phyloP scores from a whole-genome alignment of 1,140 invertebrate species.

The Ylistrum balloti region DNA sequence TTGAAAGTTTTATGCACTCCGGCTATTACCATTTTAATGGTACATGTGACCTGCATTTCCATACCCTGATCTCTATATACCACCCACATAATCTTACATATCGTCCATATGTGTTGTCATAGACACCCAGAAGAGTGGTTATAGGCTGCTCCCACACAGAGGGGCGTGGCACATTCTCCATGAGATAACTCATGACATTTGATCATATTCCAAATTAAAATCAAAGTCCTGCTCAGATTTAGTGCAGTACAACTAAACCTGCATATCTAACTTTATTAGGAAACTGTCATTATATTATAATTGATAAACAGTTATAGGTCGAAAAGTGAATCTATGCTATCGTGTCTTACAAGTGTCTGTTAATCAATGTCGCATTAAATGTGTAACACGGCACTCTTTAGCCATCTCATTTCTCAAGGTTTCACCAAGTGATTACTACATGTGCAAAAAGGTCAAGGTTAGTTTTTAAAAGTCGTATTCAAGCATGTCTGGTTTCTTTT shows the following conservation, averaged over 20 bases:
- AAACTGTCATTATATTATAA: neutral
- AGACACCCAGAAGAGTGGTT: neutral
- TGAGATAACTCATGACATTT: neutral
- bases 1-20: no score
- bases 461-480: neutral
- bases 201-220: conserved; percentile 17
- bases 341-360: neutral
- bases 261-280: neutral
- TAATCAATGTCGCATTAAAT: conserved; percentile 9
- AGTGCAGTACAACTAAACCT: neutral
- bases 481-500: conserved; percentile 33
- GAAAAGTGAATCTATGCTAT: neutral
- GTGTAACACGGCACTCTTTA: neutral
- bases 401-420: neutral
- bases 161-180: neutral
- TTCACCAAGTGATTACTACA: neutral
- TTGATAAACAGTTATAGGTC: neutral
- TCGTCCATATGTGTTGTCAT: neutral
- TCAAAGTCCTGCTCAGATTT: neutral
- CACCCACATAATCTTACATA: no score
- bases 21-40: neutral
- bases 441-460: neutral
- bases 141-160: neutral
- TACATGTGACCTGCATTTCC: neutral
- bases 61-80: neutral